Evolutionary conservation across 2,888 invertebrate species (phyloP), one percentile per base, ranked within the genome.

Genomic region (Periphyllus acericola): DNA sequence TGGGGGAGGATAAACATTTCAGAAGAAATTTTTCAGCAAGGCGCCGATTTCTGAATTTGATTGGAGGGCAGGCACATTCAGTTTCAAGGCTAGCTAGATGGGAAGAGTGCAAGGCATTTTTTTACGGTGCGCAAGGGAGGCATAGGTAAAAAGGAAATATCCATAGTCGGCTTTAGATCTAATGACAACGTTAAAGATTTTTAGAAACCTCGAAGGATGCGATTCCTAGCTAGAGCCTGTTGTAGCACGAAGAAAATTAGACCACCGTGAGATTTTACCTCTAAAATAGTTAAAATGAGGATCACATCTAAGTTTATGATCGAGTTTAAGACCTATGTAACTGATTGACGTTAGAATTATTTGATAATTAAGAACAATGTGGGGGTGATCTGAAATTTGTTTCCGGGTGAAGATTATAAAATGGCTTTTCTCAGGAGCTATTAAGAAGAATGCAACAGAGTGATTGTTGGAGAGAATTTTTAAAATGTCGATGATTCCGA

Each of bases 181-280:
- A 34, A 74, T 34, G 34, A 74, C 34, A 32, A 34, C 29, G 19
- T 74, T 74, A 34, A 74, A 34, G 3, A 74, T 74, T 74, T 32
- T 5, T 3, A 74, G 74, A 34, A 74, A 32, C 14, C 32, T 34
- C 1, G 34, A 74, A 34, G 74, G 74, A 34, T 74, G 74, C 8
- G 34, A 74, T 1, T 34, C 74, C 74, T 34, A 74, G 32, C 6
- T 11, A 4, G 19, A 34, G 34, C 74, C 74, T 32, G 34, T 19
- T 32, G 34, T 74, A 34, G 34, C 3, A 74, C 74, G 74, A 74
- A 74, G 74, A 34, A 74, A 74, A 34, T 74, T 74, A 19, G 74
- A 3, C 74, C 74, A 36, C 8, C 36, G 6, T 11, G 74, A 74
- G 9, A 74, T 17, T 29, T 29, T 9, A 8, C 29, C 25, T 8